Evolutionary conservation across 2,888 invertebrate genomes (phyloP), one percentile per base, ranked within the genome.

Genomic region (Eledona agricola): DNA sequence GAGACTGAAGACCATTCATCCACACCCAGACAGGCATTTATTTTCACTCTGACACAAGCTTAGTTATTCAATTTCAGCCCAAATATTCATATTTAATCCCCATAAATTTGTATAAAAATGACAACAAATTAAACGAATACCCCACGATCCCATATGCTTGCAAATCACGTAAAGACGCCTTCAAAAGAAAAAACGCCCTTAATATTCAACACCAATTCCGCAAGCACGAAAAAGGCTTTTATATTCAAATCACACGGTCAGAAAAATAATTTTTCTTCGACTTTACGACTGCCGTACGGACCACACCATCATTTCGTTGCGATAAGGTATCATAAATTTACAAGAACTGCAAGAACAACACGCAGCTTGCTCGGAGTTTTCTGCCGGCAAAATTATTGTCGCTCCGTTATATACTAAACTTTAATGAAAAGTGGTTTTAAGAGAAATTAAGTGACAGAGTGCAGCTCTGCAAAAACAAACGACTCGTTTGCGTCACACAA

Each of bases 401-500:
- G 31, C 17, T 31, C 7, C 37, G 35, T 35, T 13, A 23, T 38
- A 5, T 19, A 7, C 17, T 12, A 9, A 28, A 28, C 4, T 25
- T 25, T 38, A 25, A 38, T 38, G 15, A 38, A 38, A 38, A 3
- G 10, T 7, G 15, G 15, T 19, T 42, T 42, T 11, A 11, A 40
- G 28, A 26, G 28, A 40, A 40, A 13, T 40, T 40, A 40, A 40
- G 17, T 23, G 28, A 28, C 40, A 28, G 40, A 25, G 15, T 28
- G 17, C 40, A 40, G 28, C 16, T 42, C 17, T 29, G 28, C 6
- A 19, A 29, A 42, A 49, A 38, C 49, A 38, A 38, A 49, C 10
- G 16, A 35, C 6, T 35, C 25, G 23, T 37, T 47, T 37, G 16
- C 17, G 37, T 15, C 47, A 37, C 20, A n/a, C 26, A 13, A 20